Evolutionary conservation across 2,797 vertebrate genomes (phyloP), one percentile per base, ranked within the genome.

Genomic region (Glossophaga mutica): DNA sequence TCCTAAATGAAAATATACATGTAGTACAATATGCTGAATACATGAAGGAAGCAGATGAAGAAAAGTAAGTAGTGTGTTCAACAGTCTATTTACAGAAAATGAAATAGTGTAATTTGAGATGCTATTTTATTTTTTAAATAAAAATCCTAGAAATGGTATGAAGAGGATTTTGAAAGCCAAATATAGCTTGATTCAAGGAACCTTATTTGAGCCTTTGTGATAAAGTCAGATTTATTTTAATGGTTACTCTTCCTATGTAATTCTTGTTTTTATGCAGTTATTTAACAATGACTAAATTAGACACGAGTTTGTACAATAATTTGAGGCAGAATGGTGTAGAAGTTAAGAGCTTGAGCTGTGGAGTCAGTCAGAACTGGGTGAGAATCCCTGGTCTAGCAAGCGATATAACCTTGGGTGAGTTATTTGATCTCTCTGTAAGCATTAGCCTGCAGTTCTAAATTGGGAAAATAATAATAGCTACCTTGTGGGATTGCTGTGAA

Each of bases 181-280:
- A 44, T 71, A 21, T 71, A 90, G 1, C 70, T 96, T 95, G 34
- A 57, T 86, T 97, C 48, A 91, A 62, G 65, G 44, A 67, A 82
- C 57, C 37, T 83, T 86, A 55, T 26, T 87, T 93, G 57, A 74
- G 7, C 78, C 12, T 95, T 94, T 88, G 3, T 88, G 70, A 65
- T 62, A 78, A 67, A 89, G 26, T 92, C 19, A 55, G 52, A 3
- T 78, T 94, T 93, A 76, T 93, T 89, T 84, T 91, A 83, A 87
- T 81, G 44, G 68, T 82, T 67, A 34, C 21, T 48, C 52, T 93
- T 88, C 9, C 26, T 65, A 0, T 87, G 21, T 92, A 74, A 90
- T 37, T 34, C 37, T 65, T 92, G 7, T 46, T 26, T 62, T 88
- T 48, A 74, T 42, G 18, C 1, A 83, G 0, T 86, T 83, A 39